A percentile compares a stretch with the other conserved stretches of the same genome.
Evolutionary conservation across 2,113 vertebrate species (phyloP).

Genomic region (Notarius quadriscutis): DNA sequence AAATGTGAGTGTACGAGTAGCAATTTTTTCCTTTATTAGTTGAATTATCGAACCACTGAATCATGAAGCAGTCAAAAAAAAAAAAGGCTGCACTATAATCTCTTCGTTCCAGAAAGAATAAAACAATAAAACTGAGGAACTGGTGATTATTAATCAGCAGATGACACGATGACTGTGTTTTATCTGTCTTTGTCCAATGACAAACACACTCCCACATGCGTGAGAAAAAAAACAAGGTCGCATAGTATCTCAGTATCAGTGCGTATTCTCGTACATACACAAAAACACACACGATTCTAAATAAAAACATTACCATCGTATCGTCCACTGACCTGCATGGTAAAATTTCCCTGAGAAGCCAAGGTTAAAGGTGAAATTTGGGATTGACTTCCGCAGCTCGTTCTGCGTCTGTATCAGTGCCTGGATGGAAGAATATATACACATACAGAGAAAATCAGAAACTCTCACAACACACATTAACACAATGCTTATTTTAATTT

Average conservation of each 20-base stretch:
- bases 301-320: not conserved
- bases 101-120: not conserved
- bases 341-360: slow-evolving; percentile 99
- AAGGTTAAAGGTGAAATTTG: slow-evolving; percentile 99
- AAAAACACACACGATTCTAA: not conserved
- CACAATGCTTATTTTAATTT: not conserved
- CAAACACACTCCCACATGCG: not conserved
- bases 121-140: not conserved
- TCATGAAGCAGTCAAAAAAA: not conserved
- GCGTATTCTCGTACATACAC: not conserved
- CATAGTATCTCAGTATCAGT: not conserved
- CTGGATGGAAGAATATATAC: slow-evolving; percentile 63
- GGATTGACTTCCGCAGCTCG: slow-evolving; percentile 88
- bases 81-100: not conserved
- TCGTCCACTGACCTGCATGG: slow-evolving; percentile 84
- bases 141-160: slow-evolving; percentile 1
- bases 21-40: not conserved
- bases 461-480: not conserved
- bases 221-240: not conserved
- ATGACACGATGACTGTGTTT: not conserved
- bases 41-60: not conserved
- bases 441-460: slow-evolving; percentile 15
- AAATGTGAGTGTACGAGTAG: not conserved
- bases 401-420: slow-evolving; percentile 91
- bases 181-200: not conserved